phyloP scores from a whole-genome alignment of 1,140 invertebrate species.

The Zophobas morio region DNA sequence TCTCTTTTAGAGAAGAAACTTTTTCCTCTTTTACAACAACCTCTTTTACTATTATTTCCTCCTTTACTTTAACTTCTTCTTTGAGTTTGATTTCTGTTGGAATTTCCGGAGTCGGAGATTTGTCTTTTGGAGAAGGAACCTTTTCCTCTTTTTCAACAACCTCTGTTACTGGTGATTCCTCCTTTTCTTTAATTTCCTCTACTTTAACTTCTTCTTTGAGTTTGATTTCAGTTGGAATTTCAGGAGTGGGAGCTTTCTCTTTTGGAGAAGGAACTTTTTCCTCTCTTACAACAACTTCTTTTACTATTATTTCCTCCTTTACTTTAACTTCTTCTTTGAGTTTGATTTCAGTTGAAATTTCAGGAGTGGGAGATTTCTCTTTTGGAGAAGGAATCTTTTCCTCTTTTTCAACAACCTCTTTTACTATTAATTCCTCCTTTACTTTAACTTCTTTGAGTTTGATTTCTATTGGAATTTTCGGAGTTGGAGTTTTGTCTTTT shows the following conservation, averaged over 20 bases:
- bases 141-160: constrained; percentile 1
- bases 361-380: constrained; percentile 1
- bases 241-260: background rate
- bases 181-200: constrained; percentile 21
- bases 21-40: background rate
- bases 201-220: background rate
- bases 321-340: background rate
- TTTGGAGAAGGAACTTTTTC: background rate
- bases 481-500: constrained; percentile 2
- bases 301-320: background rate
- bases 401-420: background rate
- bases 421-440: constrained; percentile 22
- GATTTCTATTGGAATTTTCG: background rate
- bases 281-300: background rate
- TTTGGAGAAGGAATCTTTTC: background rate
- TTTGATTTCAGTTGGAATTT: background rate
- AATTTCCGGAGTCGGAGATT: constrained; percentile 9
- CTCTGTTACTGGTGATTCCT: background rate
- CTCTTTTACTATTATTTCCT: background rate
- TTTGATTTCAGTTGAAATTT: constrained; percentile 4
- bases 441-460: background rate
- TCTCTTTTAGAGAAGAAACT: background rate
- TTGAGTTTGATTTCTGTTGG: constrained; percentile 2
- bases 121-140: background rate
- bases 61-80: constrained; percentile 4